Conservation (phyloP, 2,797 vertebrate species). For the Pelodytes ibericus region DNA sequence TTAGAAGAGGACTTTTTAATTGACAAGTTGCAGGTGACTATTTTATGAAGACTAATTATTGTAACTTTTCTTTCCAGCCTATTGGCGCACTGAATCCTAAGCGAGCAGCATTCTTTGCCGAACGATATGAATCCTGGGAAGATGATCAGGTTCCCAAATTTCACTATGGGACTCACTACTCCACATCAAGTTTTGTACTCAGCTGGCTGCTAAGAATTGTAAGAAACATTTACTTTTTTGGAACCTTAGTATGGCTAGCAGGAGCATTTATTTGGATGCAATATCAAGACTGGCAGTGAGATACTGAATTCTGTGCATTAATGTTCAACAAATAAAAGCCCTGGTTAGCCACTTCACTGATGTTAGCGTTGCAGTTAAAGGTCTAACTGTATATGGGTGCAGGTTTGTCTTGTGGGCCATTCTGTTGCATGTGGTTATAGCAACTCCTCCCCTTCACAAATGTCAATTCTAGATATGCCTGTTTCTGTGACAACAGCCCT, state of each 20-base stretch:
- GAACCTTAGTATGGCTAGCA: not conserved
- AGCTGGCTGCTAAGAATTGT: conserved; percentile 94
- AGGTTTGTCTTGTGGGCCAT: no score
- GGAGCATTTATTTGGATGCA: not conserved
- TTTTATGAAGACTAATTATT: no score
- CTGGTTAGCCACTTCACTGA: not conserved
- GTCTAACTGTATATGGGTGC: no score
- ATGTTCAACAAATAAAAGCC: not conserved
- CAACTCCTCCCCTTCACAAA: no score
- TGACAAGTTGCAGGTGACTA: no score
- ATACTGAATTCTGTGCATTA: not conserved
- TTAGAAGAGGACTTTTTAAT: no score
- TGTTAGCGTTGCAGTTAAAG: not conserved
- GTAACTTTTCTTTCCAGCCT: conserved; percentile 77
- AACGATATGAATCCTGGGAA: conserved; percentile 94
- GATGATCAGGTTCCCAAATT: conserved; percentile 97
- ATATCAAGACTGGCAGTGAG: not conserved
- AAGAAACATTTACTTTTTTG: conserved; percentile 66
- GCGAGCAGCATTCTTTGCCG: conserved; percentile 92
- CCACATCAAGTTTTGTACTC: conserved; percentile 92
- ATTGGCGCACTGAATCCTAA: conserved; percentile 96
- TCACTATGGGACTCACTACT: conserved; percentile 98
- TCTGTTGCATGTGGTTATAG: no score
- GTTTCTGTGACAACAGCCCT: no score
- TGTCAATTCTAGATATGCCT: no score